Conservation (phyloP, 2,888 invertebrate species). For the Sicus ferrugineus region DNA sequence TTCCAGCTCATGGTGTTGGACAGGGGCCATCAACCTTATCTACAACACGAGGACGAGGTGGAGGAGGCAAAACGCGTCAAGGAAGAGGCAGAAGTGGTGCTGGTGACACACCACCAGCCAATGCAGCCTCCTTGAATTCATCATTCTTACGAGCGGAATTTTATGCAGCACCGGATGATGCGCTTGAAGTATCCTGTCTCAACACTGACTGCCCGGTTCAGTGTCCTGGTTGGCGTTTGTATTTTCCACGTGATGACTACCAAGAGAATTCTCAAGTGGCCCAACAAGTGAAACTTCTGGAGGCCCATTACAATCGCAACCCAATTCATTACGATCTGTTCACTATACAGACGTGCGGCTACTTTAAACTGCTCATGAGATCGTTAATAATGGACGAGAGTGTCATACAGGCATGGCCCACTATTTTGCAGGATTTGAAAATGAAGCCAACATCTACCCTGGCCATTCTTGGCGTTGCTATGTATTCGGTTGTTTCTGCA, state of each 20-base stretch:
- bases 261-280: conserved; percentile 65
- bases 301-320: conserved; percentile 66
- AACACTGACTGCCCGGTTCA: conserved; percentile 51
- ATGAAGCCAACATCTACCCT: conserved; percentile 75
- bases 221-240: conserved; percentile 79
- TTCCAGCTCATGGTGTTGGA: conserved; percentile 48
- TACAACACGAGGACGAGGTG: neutral
- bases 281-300: conserved; percentile 67
- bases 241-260: conserved; percentile 75
- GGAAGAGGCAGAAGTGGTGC: conserved; percentile 8
- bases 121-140: conserved; percentile 23
- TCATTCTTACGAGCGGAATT: conserved; percentile 53
- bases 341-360: conserved; percentile 45
- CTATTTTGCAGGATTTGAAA: conserved; percentile 72
- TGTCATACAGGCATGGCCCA: conserved; percentile 70
- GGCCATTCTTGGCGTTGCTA: conserved; percentile 77
- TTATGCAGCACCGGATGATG: conserved; percentile 51
- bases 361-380: conserved; percentile 67
- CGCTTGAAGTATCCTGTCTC: conserved; percentile 46
- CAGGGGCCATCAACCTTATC: neutral
- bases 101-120: too few relatives aligned
- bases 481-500: conserved; percentile 61
- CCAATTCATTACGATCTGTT: conserved; percentile 46
- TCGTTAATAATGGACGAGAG: conserved; percentile 68
- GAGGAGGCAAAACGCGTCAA: neutral